These are phyloP conservation scores for Vipera ursinii DNA, from an alignment of 2,797 vertebrate species.

Conservation along the genomic window DNA sequence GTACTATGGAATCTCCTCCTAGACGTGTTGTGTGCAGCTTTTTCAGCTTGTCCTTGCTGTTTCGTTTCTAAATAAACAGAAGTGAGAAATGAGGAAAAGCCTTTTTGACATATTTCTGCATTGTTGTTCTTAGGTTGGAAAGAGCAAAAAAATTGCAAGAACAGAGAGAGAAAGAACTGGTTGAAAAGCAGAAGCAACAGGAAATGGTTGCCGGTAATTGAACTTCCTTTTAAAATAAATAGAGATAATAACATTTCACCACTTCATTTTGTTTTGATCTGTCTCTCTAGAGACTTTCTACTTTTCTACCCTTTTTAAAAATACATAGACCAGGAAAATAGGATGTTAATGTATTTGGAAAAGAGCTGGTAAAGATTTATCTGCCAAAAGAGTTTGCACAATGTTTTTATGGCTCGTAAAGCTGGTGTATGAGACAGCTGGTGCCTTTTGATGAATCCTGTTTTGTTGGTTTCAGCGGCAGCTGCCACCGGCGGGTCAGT, in stretches of 20 bases:
- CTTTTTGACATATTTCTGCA: slow-evolving; percentile 14
- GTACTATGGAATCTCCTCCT: no score
- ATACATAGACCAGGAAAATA: background rate
- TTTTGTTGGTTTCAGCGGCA: slow-evolving; percentile 58
- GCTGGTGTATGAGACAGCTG: background rate
- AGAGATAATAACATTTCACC: background rate
- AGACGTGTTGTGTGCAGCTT: background rate
- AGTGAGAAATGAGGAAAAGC: no score
- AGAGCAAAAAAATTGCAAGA: slow-evolving; percentile 97
- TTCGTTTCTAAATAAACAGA: background rate
- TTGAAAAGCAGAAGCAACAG: slow-evolving; percentile 94
- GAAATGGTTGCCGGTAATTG: slow-evolving; percentile 85
- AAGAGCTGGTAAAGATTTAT: background rate
- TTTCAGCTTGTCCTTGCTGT: background rate
- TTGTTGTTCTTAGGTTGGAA: slow-evolving; percentile 79
- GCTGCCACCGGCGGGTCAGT: slow-evolving; percentile 81
- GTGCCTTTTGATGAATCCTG: no score
- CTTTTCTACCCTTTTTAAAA: background rate
- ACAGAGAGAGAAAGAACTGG: slow-evolving; percentile 94
- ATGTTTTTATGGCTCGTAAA: background rate
- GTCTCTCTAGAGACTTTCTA: background rate
- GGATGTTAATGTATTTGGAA: no score
- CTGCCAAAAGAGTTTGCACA: background rate
- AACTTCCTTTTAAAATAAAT: background rate
- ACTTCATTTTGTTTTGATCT: background rate